Base-by-base conservation (phyloP, 2,797 vertebrate genomes). In the Pantherophis alleghaniensis region DNA sequence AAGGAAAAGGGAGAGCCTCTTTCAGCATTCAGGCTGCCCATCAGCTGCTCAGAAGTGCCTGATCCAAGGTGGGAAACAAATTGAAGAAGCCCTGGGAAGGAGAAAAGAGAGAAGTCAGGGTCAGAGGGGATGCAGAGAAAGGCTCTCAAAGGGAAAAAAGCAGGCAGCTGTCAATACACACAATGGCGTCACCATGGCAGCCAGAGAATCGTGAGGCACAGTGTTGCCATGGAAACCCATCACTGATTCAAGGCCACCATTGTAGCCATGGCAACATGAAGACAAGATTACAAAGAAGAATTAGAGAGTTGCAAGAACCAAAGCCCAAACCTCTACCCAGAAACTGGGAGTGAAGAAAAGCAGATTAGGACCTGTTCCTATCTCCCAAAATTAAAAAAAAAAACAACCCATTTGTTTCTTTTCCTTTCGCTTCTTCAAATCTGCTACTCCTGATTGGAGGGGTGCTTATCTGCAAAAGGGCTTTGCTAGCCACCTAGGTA, bases 191-290 rank as follows among this genome's bases (percentile, higher is more conserved):
- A 2, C 94, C 95, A 93, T 20, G 47, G 93, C 59, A 95, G 93
- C 95, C 94, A 94, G 94, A 86, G 92, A 88, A 94, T 90, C 5
- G 86, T 95, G 95, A 94, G 94, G 94, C 91, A 94, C 69, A 7
- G 2, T 20, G 91, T 97, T 93, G 1, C 96, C 93, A 96, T 94
- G 92, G 97, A 56, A 95, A 97, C 97, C 92, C 92, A 95, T 92
- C 92, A 59, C 91, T 94, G 97, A 97, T 95, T 97, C 96, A 96
- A 97, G 97, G 97, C 96, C 95, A 95, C 92, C 2, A 69, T 37
- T 6, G 97, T 97, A 97, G 96, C 95, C 95, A 96, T 97, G 94
- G 97, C 69, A 97, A 96, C 94, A 91, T 95, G 95, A 94, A 95
- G 91, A 83, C 89, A 93, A 90, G 88, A 89, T 60, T 89, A 83